Evolutionary conservation across 2,888 invertebrate genomes (phyloP).

Genomic region (Invenusta paracnida): DNA sequence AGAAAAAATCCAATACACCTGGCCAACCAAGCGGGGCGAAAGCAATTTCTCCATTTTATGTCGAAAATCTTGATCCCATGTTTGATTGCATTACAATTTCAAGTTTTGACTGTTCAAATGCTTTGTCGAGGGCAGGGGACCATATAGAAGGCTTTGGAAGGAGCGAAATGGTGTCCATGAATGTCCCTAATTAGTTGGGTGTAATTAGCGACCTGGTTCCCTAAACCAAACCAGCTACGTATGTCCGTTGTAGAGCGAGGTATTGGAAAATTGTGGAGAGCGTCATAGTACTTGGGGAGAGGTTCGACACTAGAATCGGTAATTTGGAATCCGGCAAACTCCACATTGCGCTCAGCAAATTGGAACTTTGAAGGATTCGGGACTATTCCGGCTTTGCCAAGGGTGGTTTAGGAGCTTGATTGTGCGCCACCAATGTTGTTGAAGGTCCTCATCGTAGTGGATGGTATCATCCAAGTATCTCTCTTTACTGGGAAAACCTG

Average conservation of each 20-base stretch:
- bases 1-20: neutral
- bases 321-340: conserved; percentile 15
- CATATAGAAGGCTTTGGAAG: conserved; percentile 40
- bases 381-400: conserved; percentile 29
- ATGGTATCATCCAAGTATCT: conserved; percentile 42
- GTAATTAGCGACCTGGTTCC: too few species aligned
- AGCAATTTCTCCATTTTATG: neutral
- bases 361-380: conserved; percentile 26
- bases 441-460: conserved; percentile 36
- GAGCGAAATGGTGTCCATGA: conserved; percentile 46
- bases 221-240: too few species aligned
- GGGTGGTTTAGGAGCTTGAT: neutral
- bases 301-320: neutral
- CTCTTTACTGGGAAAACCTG: conserved; percentile 44
- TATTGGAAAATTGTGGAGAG: neutral
- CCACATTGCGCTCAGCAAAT: neutral
- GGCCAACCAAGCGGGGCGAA: neutral
- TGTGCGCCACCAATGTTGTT: conserved; percentile 34
- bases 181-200: too few species aligned
- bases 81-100: too few species aligned
- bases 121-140: neutral
- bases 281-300: conserved; percentile 1
- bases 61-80: neutral
- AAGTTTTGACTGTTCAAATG: neutral
- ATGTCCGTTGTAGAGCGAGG: neutral